Conservation (phyloP, 2,888 invertebrate species). For the Sphecodes monilicornis region DNA sequence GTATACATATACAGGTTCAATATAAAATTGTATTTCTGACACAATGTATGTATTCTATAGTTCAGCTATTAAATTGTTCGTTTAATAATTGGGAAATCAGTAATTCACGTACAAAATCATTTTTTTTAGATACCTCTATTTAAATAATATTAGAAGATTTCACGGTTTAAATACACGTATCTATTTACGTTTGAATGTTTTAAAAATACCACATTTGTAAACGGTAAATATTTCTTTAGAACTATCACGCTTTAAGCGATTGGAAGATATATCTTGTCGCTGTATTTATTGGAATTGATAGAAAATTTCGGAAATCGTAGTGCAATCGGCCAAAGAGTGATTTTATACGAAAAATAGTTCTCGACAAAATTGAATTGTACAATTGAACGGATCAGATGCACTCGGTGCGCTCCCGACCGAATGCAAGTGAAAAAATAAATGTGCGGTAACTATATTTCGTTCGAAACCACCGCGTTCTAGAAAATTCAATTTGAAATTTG, state of each 20-base stretch:
- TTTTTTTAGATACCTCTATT: too few relatives aligned
- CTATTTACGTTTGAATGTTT: not conserved
- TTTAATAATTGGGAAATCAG: too few relatives aligned
- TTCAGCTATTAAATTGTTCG: too few relatives aligned
- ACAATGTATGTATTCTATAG: too few relatives aligned
- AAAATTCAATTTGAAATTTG: not conserved
- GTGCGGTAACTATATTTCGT: not conserved
- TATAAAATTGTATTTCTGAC: too few relatives aligned
- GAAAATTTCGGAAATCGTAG: not conserved
- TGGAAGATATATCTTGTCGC: not conserved
- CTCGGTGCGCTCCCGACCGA: not conserved
- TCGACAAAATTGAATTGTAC: not conserved
- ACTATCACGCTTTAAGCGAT: not conserved
- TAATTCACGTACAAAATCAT: too few relatives aligned
- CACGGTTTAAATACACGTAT: too few relatives aligned
- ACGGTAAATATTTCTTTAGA: not conserved
- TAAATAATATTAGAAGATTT: too few relatives aligned
- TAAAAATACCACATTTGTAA: not conserved
- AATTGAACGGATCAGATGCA: not conserved
- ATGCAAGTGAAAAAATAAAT: not conserved
- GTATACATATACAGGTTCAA: too few relatives aligned
- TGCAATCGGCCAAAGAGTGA: not conserved
- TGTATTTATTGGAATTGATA: not conserved
- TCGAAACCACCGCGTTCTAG: not conserved
- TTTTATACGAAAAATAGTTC: not conserved